Evolutionary conservation across 2,888 invertebrate genomes (phyloP), one percentile per base, ranked within the genome.

Genomic region (Brachyopa scutellaris): DNA sequence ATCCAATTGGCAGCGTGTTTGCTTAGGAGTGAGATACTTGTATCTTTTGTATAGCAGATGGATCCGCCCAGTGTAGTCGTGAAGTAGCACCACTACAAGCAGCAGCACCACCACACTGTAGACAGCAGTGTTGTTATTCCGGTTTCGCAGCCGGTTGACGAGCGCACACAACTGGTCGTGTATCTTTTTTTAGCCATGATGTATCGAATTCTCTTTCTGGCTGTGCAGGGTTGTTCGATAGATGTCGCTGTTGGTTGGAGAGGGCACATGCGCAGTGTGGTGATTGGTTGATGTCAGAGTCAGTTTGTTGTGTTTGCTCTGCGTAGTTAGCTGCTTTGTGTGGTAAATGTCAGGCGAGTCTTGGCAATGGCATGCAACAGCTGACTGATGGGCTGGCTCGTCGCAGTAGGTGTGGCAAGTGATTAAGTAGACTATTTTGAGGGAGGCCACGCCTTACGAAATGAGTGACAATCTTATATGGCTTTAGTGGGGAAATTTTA

Each of bases 171-270:
- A 66, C 77, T 40, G 61, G 55, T 80, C 51, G 80, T 64, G 59
- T 64, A 9, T 26, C 70, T 66, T 70, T 72, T 77, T 82, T 70
- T 70, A 61, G 66, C 53, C 77, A 82, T 80, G 53, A 70, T 82
- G 61, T 77, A 61, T 82, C 15, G 82, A 23, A 72, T 47, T 72
- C 72, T 77, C 77, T 66, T 77, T 77, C 61, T 64, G 9, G 26
- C 53, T 15, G 42, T 53, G 66, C 38, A 36, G 70, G 64, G 77
- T 61, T 61, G 70, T 77, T 70, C 82, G 29, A 70, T 82, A 82
- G 82, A 82, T 82, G 77, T 77, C 77, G 77, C 72, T 82, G 82
- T 82, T 82, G 77, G 70, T 72, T 66, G 70, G 49, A 77, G 82
- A 72, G 64, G 61, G 70, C 70, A 72, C 82, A 82, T 82, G 82